Percentiles rank a stretch among this genome's conserved stretches.
phyloP scores from a whole-genome alignment of 2,113 vertebrate genomes.

The Spermophilus dauricus region DNA sequence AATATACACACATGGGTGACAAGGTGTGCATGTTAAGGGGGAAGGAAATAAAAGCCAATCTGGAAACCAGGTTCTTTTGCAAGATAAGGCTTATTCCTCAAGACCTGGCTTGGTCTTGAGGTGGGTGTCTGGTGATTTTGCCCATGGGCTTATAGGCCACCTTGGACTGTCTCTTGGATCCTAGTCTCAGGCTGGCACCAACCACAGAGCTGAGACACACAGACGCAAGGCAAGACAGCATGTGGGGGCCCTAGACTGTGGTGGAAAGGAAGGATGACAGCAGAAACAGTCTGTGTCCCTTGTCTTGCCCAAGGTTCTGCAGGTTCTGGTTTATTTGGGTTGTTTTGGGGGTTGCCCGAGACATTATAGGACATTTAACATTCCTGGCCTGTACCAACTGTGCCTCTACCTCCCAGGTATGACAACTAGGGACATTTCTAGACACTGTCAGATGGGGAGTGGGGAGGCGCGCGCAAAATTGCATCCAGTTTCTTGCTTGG shows the following conservation, averaged over 20 bases:
- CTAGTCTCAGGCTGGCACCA: too few relatives aligned
- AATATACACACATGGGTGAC: background rate
- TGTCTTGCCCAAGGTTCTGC: background rate
- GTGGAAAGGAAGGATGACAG: background rate
- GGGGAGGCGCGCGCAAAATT: background rate
- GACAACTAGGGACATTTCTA: background rate
- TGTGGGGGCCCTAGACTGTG: background rate
- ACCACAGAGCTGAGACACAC: too few relatives aligned
- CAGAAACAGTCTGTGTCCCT: background rate
- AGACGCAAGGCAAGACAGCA: background rate
- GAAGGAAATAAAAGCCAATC: background rate
- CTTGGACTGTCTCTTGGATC: background rate
- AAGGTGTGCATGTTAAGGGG: background rate
- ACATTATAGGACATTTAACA: background rate
- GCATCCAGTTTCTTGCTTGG: background rate
- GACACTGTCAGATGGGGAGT: background rate
- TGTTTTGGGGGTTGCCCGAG: background rate
- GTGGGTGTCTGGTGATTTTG: background rate
- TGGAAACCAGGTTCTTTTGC: background rate
- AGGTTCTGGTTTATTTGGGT: background rate
- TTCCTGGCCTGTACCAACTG: background rate
- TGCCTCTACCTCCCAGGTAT: too few relatives aligned
- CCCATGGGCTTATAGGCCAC: background rate
- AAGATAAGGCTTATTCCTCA: background rate
- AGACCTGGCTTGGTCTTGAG: background rate